Evolutionary conservation across 2,797 vertebrate species (phyloP), one percentile per base, ranked within the genome.

Genomic region (Sus cebifrons): DNA sequence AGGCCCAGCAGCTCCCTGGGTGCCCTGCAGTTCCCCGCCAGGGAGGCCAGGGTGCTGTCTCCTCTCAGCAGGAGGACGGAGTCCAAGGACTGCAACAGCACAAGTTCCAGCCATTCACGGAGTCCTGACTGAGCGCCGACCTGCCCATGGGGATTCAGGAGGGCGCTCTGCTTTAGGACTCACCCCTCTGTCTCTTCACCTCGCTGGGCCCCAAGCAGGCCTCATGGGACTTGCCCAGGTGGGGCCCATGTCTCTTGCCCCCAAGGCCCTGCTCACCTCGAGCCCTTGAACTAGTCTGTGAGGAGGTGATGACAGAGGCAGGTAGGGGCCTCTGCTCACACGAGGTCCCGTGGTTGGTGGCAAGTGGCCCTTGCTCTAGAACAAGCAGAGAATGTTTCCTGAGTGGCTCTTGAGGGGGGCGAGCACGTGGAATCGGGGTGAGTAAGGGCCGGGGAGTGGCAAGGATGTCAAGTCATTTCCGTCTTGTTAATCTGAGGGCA

Each of bases 341-440:
- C 0, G 1, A 40, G 10, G 16, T 18, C 56, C 49, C 36, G 6
- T 12, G 4, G 15, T n/a, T 0, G 0, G 11, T 44, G 36, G 12
- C 64, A 49, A 49, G 32, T 18, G 52, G 36, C 21, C 3, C 60
- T 12, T n/a, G 49, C 40, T 65, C 32, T 52, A 29, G 82, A 13
- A 74, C 16, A 67, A 65, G n/a, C n/a, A 12, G 58, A 81, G 75
- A n/a, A 58, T 15, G 18, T 58, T 44, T 58, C 21, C 8, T 0
- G 23, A 25, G 44, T 18, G 65, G 68, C 74, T 49, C n/a, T 18
- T 27, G 25, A 54, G 15, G 32, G 36, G 16, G 12, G 2, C 58
- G 8, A 4, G 7, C 32, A 44, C 0, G 12, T 3, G 65, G 18
- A 27, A 52, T 64, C 67, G 8, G 64, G 62, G 54, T 40, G 85